Conservation (phyloP, 2,113 vertebrate species). For the Chamaea fasciata region DNA sequence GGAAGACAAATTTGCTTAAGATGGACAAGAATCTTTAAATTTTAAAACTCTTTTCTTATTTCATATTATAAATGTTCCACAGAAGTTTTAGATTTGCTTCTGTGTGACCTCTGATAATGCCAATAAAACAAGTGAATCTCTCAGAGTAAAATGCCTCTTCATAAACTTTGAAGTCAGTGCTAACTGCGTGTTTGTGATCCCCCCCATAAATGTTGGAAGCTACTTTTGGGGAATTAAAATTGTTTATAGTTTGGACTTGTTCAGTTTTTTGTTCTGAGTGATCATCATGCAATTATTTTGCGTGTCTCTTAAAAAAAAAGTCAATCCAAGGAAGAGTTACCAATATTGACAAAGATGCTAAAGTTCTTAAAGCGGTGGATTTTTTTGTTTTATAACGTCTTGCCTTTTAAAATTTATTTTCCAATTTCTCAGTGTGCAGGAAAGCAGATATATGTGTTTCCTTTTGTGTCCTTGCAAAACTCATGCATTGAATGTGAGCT, state of each 20-base stretch:
- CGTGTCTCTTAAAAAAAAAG: not conserved
- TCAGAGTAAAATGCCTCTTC: not conserved
- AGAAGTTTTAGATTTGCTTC: not conserved
- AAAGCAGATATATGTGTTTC: not conserved
- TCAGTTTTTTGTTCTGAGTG: not conserved
- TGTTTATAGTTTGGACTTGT: not conserved
- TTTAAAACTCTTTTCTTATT: not conserved
- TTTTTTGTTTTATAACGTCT: not conserved
- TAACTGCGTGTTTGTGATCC: not conserved
- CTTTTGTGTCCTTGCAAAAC: not conserved
- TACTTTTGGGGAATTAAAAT: not conserved
- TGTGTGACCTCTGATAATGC: not conserved
- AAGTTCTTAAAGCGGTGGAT: not conserved
- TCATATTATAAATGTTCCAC: rapidly evolving
- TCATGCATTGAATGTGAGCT: not conserved
- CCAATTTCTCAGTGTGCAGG: not conserved
- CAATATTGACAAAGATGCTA: not conserved
- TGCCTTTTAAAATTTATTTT: not conserved
- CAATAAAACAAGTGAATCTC: not conserved
- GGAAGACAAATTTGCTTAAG: not conserved
- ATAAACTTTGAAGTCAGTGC: not conserved
- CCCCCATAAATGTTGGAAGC: not conserved
- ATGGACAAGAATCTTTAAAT: no score
- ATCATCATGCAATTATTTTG: not conserved
- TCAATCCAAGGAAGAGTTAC: not conserved